Conservation (phyloP, 2,113 vertebrate species). For the Thamnaconus septentrionalis region DNA sequence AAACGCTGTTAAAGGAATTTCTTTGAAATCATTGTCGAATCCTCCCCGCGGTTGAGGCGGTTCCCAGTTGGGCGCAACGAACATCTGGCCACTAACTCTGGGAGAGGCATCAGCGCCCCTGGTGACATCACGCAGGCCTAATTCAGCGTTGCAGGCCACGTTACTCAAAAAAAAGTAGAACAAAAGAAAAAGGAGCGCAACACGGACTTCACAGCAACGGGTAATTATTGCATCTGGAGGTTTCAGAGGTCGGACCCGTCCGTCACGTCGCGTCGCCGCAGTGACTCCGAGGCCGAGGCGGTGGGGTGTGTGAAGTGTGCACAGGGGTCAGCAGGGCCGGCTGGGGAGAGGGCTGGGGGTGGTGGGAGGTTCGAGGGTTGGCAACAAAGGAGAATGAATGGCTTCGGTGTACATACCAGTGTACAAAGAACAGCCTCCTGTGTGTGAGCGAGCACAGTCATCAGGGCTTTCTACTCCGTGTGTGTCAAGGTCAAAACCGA, state of each 20-base stretch:
- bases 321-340: slow-evolving; percentile 64
- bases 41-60: too few species aligned
- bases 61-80: too few species aligned
- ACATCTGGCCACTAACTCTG: too few species aligned
- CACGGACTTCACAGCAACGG: too few species aligned
- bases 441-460: slow-evolving; percentile 52
- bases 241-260: slow-evolving; percentile 27
- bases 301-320: slow-evolving; percentile 67
- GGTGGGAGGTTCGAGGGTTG: slow-evolving; percentile 46
- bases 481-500: slow-evolving; percentile 75
- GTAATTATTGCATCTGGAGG: too few species aligned
- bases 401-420: slow-evolving; percentile 63
- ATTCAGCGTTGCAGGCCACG: too few species aligned
- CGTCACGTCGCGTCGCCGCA: slow-evolving; percentile 27
- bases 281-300: slow-evolving; percentile 39
- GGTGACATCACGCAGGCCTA: too few species aligned
- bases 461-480: slow-evolving; percentile 70
- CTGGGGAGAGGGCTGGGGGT: slow-evolving; percentile 70
- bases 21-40: too few species aligned
- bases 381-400: slow-evolving; percentile 44
- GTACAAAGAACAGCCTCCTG: slow-evolving; percentile 64
- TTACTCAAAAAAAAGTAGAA: too few species aligned
- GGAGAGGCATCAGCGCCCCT: too few species aligned
- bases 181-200: too few species aligned
- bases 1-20: too few species aligned